These are phyloP conservation scores for Hypselothyrea guttata DNA, from an alignment of 2,888 invertebrate species.

Conservation along the genomic window DNA sequence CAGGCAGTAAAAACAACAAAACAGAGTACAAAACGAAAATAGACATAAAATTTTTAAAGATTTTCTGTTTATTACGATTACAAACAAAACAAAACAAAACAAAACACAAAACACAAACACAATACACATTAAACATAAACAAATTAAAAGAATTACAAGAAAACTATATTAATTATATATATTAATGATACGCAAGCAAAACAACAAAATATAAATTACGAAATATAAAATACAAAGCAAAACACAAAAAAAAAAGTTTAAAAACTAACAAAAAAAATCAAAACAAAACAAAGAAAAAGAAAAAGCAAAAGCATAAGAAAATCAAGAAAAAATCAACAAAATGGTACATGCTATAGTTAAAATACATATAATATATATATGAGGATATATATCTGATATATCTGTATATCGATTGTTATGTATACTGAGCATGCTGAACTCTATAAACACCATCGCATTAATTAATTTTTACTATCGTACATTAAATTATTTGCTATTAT, in stretches of 20 bases:
- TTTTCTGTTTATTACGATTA: slow-evolving; percentile 53
- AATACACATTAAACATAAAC: slow-evolving; percentile 21
- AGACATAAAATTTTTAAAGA: slow-evolving; percentile 64
- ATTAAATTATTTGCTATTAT: slow-evolving; percentile 73
- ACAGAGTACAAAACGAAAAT: slow-evolving; percentile 71
- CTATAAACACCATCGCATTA: slow-evolving; percentile 77
- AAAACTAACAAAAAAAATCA: slow-evolving; percentile 22
- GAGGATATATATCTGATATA: slow-evolving; percentile 13
- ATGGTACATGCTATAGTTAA: slow-evolving; percentile 39
- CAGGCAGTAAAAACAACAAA: slow-evolving; percentile 61
- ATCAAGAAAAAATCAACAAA: slow-evolving; percentile 12
- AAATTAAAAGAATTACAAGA: slow-evolving; percentile 24
- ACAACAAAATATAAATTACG: slow-evolving; percentile 15
- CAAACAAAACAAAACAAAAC: slow-evolving; percentile 27
- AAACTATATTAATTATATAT: slow-evolving; percentile 29
- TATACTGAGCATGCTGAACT: slow-evolving; percentile 63
- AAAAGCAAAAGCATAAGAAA: slow-evolving; percentile 13
- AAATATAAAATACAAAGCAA: too few relatives aligned
- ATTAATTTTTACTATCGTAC: slow-evolving; percentile 69
- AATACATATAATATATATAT: slow-evolving; percentile 13
- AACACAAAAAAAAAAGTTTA: slow-evolving; percentile 14
- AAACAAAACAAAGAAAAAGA: slow-evolving; percentile 12
- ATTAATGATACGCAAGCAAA: slow-evolving; percentile 18
- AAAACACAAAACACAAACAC: slow-evolving; percentile 31
- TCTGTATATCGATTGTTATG: slow-evolving; percentile 13